A percentile compares a stretch with the other conserved stretches of the same genome.
Evolutionary conservation across 1,140 invertebrate genomes (phyloP).

Genomic region (Drosophila willistoni): DNA sequence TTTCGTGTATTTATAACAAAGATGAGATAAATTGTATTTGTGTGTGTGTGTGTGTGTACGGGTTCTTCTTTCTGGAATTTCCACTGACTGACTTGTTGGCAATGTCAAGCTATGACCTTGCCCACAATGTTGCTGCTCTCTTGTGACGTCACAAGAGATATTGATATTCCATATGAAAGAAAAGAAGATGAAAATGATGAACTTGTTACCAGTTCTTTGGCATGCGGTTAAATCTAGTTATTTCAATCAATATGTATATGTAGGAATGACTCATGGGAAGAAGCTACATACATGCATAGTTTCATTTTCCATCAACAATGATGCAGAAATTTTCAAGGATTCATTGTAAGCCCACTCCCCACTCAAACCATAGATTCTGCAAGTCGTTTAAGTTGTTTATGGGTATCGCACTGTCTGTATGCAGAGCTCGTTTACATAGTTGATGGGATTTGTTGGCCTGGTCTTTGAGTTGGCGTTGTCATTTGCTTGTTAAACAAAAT

Average conservation of each 20-base stretch:
- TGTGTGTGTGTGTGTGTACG: not conserved
- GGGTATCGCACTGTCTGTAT: conserved; percentile 10
- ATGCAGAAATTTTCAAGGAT: conserved; percentile 40
- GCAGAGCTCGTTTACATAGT: conserved; percentile 64
- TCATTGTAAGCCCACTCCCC: conserved; percentile 38
- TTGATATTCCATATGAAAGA: conserved; percentile 38
- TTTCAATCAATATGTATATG: no score
- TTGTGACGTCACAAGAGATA: conserved; percentile 67
- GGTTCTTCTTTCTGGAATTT: conserved; percentile 62
- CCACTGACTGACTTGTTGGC: conserved; percentile 47
- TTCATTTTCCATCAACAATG: conserved; percentile 50
- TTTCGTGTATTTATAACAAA: conserved; percentile 32
- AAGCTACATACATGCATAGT: not conserved
- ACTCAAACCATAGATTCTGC: conserved; percentile 25
- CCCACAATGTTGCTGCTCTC: not conserved
- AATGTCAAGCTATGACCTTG: conserved; percentile 67
- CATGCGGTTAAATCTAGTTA: conserved; percentile 30
- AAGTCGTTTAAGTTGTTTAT: conserved; percentile 72
- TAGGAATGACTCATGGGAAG: conserved; percentile 1
- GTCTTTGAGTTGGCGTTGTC: conserved; percentile 26
- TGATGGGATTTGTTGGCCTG: conserved; percentile 42
- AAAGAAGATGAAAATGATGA: conserved; percentile 23
- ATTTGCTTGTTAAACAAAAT: conserved; percentile 72
- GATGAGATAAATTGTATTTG: conserved; percentile 23
- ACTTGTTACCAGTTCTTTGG: conserved; percentile 53